Percentiles rank a stretch among this genome's conserved stretches.
These are phyloP conservation scores for Bimastos eiseni DNA, from an alignment of 2,888 invertebrate genomes.

Conservation along the genomic window DNA sequence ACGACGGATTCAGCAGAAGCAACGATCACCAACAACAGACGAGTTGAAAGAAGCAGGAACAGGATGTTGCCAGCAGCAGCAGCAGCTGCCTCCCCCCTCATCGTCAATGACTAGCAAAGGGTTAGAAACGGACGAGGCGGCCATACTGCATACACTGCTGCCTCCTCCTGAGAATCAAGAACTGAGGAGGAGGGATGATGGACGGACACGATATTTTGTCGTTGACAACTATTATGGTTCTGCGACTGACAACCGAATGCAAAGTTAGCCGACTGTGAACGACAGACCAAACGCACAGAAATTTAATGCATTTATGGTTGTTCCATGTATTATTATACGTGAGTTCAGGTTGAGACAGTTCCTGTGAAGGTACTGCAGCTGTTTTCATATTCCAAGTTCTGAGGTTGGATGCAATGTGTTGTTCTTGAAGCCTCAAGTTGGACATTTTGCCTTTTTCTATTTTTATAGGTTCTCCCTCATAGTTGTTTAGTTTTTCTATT, in stretches of 20 bases:
- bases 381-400: neutral
- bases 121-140: neutral
- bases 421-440: neutral
- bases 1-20: constrained; percentile 9
- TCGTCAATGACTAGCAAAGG: too few species aligned
- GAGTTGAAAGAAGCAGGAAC: neutral
- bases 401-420: neutral
- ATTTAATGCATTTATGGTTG: constrained; percentile 7
- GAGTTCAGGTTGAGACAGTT: neutral
- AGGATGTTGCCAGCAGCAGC: neutral
- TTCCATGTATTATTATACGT: neutral
- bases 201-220: constrained; percentile 18
- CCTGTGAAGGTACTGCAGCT: neutral
- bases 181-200: neutral
- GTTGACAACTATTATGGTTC: constrained; percentile 13
- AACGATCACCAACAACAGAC: neutral
- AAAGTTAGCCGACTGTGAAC: neutral
- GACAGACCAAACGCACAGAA: neutral
- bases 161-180: neutral
- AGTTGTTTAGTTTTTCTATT: neutral
- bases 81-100: too few species aligned
- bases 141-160: neutral
- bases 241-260: neutral
- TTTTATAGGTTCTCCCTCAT: neutral
- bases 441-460: constrained; percentile 6